These are phyloP conservation scores for Psammodynastes pulverulentus DNA, from an alignment of 2,113 vertebrate genomes.

Conservation along the genomic window DNA sequence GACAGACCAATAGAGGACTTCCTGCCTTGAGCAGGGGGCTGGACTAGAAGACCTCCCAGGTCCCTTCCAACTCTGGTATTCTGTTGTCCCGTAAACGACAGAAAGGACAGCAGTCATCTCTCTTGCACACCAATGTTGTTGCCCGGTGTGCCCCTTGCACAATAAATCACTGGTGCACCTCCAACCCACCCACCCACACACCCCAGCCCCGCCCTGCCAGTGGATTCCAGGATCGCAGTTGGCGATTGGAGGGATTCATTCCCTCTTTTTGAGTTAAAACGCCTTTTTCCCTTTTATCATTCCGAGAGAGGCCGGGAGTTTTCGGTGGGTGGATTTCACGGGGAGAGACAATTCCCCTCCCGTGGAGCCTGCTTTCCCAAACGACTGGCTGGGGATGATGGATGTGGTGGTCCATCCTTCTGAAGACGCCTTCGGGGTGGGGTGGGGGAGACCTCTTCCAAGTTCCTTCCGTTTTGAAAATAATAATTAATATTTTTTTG, in stretches of 20 bases:
- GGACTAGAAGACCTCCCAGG: background rate
- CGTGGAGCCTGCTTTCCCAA: background rate
- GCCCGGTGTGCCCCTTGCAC: background rate
- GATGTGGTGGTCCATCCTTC: background rate
- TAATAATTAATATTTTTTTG: too few species aligned
- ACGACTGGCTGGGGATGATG: background rate
- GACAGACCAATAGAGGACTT: too few species aligned
- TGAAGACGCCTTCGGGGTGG: background rate
- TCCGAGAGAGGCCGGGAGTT: background rate
- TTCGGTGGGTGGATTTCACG: fast-evolving
- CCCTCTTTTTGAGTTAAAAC: background rate
- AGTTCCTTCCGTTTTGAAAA: background rate
- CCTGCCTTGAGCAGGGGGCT: too few species aligned
- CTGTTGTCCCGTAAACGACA: background rate
- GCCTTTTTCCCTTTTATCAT: background rate
- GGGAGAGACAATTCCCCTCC: background rate
- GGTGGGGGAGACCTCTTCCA: background rate
- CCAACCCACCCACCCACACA: background rate
- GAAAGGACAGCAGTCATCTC: background rate
- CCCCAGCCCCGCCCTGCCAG: background rate
- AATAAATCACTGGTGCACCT: background rate
- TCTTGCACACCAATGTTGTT: background rate
- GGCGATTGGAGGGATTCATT: background rate
- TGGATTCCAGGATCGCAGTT: background rate
- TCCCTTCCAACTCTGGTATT: background rate